Conservation (phyloP, 2,797 vertebrate species). For the Alfaro cultratus region DNA sequence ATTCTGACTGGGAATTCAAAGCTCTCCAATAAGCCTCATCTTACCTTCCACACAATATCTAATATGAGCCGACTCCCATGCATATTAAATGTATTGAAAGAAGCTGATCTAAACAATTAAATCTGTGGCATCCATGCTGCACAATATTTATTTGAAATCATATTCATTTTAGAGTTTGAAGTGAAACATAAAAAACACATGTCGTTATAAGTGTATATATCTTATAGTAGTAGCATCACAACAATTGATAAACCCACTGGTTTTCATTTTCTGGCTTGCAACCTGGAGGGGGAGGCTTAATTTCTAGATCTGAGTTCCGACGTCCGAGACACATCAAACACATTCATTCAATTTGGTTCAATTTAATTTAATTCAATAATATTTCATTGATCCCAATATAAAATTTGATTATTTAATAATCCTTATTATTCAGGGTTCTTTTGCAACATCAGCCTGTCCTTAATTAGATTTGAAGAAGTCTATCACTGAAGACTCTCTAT, state of each 20-base stretch:
- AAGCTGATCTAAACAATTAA: background rate
- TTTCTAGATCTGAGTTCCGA: background rate
- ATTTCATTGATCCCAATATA: background rate
- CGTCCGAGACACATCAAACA: background rate
- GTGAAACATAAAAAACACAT: background rate
- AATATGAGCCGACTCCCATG: background rate
- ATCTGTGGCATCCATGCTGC: background rate
- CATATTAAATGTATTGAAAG: background rate
- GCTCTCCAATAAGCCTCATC: background rate
- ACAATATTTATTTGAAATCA: background rate
- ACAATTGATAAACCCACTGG: background rate
- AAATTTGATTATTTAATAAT: background rate
- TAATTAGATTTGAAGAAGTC: background rate
- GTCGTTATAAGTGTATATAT: background rate
- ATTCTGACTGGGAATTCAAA: background rate
- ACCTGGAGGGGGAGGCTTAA: background rate
- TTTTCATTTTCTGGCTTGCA: background rate
- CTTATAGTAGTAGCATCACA: background rate
- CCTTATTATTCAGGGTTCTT: background rate
- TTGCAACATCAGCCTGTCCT: background rate
- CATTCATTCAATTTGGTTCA: background rate
- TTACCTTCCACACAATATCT: background rate
- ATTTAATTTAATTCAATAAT: background rate
- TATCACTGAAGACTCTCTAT: background rate
- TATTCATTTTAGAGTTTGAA: background rate